These are phyloP conservation scores for Colinus virginianus DNA, from an alignment of 2,113 vertebrate genomes.

Conservation along the genomic window DNA sequence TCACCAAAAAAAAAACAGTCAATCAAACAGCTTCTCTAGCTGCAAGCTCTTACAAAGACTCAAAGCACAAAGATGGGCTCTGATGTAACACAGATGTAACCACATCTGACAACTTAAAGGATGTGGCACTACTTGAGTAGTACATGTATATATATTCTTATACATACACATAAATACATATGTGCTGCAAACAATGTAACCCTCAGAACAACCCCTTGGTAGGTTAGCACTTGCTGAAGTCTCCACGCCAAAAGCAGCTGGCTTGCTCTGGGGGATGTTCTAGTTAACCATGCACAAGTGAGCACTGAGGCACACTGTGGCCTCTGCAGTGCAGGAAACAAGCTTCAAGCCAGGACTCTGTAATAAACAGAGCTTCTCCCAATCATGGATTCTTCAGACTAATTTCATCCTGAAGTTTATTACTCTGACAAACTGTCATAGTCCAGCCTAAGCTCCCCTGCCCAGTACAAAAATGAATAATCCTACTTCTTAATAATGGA, in stretches of 20 bases:
- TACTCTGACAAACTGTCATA: not conserved
- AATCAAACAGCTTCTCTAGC: not conserved
- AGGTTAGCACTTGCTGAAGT: not conserved
- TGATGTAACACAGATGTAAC: not conserved
- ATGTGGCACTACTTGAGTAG: not conserved
- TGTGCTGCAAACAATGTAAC: not conserved
- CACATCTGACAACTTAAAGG: not conserved
- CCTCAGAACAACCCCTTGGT: not conserved
- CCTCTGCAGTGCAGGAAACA: not conserved
- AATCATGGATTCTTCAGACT: not conserved
- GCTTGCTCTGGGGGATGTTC: not conserved
- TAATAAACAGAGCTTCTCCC: not conserved
- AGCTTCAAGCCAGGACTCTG: not conserved
- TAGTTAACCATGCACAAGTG: not conserved
- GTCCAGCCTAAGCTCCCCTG: not conserved
- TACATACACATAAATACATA: not conserved
- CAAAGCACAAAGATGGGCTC: not conserved
- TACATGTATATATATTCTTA: fast-evolving
- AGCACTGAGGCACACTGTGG: not conserved
- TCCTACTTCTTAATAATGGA: not conserved
- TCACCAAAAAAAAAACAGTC: not conserved
- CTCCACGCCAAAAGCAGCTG: not conserved
- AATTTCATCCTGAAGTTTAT: not conserved
- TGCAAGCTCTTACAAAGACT: not conserved
- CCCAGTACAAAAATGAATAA: not conserved